These are phyloP conservation scores for Teleogryllus occipitalis DNA, from an alignment of 1,140 invertebrate species.

Conservation along the genomic window DNA sequence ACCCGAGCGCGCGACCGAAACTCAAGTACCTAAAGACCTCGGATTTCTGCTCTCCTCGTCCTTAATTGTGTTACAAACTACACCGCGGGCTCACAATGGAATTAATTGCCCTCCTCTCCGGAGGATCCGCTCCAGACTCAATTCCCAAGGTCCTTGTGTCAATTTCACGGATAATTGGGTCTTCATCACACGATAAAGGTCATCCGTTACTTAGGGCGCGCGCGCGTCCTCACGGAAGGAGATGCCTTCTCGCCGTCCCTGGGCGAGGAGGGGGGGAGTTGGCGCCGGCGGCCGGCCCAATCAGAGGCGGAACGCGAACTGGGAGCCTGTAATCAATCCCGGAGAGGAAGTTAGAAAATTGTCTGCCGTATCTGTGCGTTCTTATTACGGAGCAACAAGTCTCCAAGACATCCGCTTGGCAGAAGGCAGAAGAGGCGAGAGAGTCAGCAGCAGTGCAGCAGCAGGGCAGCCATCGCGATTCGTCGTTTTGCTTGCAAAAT, in stretches of 20 bases:
- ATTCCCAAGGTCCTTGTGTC: neutral
- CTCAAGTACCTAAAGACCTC: neutral
- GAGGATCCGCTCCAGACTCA: neutral
- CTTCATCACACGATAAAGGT: slow-evolving; percentile 1
- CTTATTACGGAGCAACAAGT: neutral
- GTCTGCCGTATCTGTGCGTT: neutral
- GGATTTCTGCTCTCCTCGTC: neutral
- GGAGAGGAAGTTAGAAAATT: neutral
- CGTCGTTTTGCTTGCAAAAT: neutral
- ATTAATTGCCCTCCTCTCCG: neutral
- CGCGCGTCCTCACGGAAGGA: neutral
- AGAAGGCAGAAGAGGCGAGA: too few species aligned
- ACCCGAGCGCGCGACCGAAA: neutral
- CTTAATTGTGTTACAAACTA: neutral
- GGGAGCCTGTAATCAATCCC: neutral
- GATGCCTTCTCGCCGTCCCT: too few species aligned
- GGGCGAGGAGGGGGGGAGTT: too few species aligned
- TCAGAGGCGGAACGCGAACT: neutral
- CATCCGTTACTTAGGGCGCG: neutral
- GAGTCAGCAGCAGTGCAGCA: too few species aligned
- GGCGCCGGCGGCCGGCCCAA: too few species aligned
- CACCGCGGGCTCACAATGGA: neutral
- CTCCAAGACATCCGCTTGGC: neutral
- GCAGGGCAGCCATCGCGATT: neutral
- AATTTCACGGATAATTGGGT: neutral